phyloP scores from a whole-genome alignment of 2,113 vertebrate genomes.

The Lipotes vexillifer region DNA sequence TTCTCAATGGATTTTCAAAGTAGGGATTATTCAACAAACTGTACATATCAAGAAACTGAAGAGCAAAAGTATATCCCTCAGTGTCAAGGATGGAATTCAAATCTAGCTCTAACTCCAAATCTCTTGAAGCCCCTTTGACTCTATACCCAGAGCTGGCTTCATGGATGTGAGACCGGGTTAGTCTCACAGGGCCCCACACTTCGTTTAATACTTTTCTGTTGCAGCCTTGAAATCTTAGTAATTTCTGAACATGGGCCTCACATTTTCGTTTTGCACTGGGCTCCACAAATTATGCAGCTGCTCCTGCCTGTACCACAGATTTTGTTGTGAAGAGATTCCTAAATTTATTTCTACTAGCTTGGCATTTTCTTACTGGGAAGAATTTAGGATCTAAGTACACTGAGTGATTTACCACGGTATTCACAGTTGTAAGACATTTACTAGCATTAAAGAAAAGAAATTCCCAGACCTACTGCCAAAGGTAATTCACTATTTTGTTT shows the following conservation, averaged over 20 bases:
- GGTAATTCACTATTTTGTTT: background rate
- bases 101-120: background rate
- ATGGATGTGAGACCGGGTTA: background rate
- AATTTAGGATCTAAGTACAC: background rate
- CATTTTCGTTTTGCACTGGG: background rate
- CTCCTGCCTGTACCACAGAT: background rate
- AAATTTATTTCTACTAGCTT: background rate
- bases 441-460: background rate
- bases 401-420: background rate
- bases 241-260: background rate
- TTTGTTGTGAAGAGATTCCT: background rate
- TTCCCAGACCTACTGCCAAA: conserved; percentile 1
- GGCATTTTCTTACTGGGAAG: conserved; percentile 14
- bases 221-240: background rate
- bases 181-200: background rate
- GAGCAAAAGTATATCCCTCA: background rate
- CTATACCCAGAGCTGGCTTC: background rate
- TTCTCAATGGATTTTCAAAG: background rate
- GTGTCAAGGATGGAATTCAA: background rate
- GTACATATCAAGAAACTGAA: background rate
- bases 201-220: background rate
- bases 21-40: background rate
- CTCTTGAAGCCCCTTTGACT: background rate
- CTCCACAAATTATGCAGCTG: background rate
- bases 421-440: background rate